Percentiles rank a stretch among this genome's conserved stretches.
phyloP scores from a whole-genome alignment of 2,113 vertebrate genomes.

The Fulica atra region DNA sequence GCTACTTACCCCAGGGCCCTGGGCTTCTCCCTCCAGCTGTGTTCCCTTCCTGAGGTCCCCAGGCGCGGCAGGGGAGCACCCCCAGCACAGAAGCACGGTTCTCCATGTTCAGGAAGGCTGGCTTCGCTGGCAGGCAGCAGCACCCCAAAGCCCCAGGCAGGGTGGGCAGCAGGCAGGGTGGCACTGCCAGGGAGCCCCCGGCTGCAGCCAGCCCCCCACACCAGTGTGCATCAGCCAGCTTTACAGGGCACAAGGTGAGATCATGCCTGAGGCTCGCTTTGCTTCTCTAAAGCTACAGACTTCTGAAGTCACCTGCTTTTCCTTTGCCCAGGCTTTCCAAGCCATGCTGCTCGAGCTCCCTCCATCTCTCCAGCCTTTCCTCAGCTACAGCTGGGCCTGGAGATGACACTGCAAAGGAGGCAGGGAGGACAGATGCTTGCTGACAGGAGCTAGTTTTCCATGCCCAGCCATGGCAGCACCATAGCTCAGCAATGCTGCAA shows the following conservation, averaged over 20 bases:
- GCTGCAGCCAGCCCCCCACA: background rate
- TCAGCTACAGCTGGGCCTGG: background rate
- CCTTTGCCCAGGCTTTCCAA: background rate
- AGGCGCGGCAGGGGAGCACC: background rate
- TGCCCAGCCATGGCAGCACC: accelerated
- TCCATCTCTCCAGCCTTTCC: background rate
- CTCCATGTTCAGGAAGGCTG: accelerated
- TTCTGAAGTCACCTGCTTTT: background rate
- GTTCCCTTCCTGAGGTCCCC: background rate
- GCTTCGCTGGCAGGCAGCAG: background rate
- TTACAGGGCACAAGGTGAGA: background rate
- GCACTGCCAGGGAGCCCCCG: accelerated
- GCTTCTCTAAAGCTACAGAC: background rate
- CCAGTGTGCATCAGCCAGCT: accelerated
- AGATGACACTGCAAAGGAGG: background rate
- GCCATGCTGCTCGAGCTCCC: background rate
- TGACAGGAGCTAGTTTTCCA: background rate
- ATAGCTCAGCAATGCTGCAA: background rate
- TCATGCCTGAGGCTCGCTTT: background rate
- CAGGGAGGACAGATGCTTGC: accelerated
- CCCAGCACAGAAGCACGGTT: background rate
- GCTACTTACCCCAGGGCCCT: background rate
- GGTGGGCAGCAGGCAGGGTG: background rate
- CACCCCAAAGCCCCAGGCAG: background rate
- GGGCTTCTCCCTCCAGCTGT: background rate